A percentile compares a stretch with the other conserved stretches of the same genome.
Conservation (phyloP, 2,888 invertebrate species). For the Hirtodrosophila histrioides region DNA sequence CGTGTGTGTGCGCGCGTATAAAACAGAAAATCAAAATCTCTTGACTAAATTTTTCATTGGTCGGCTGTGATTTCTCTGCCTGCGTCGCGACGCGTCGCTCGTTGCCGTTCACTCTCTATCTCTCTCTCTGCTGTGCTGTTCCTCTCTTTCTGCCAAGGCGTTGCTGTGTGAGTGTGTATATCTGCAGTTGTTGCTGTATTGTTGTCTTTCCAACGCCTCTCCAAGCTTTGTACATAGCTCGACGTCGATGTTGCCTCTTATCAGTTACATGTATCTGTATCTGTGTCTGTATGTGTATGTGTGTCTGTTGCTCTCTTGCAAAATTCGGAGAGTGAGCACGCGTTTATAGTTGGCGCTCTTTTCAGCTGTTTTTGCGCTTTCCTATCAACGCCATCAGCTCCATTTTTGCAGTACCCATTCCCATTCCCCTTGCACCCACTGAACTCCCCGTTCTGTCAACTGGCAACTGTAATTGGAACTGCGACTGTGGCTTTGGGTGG, state of each 20-base stretch:
- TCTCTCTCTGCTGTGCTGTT: constrained; percentile 22
- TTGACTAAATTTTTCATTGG: constrained; percentile 85
- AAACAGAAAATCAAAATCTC: constrained; percentile 84
- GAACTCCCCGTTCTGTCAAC: constrained; percentile 37
- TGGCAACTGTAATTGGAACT: constrained; percentile 71
- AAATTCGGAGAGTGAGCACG: constrained; percentile 44
- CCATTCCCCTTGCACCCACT: constrained; percentile 1
- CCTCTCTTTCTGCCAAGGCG: constrained; percentile 20
- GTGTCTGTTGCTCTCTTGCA: constrained; percentile 26
- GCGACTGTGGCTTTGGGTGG: constrained; percentile 64
- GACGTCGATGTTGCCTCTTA: constrained; percentile 53
- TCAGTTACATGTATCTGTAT: constrained; percentile 49
- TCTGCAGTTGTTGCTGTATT: constrained; percentile 38
- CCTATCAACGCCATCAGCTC: constrained; percentile 54
- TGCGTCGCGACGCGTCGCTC: constrained; percentile 29
- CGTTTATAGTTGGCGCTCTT: constrained; percentile 58
- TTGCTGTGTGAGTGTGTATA: constrained; percentile 25
- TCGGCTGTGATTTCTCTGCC: constrained; percentile 84
- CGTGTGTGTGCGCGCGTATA: constrained; percentile 76
- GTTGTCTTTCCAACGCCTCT: constrained; percentile 65
- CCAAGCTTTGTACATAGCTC: constrained; percentile 59
- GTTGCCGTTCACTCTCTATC: constrained; percentile 16
- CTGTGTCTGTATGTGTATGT: constrained; percentile 23
- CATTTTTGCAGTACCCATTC: constrained; percentile 42
- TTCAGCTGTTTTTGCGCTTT: constrained; percentile 63